These are phyloP conservation scores for Mystacornis crossleyi DNA, from an alignment of 2,113 vertebrate species.

Conservation along the genomic window DNA sequence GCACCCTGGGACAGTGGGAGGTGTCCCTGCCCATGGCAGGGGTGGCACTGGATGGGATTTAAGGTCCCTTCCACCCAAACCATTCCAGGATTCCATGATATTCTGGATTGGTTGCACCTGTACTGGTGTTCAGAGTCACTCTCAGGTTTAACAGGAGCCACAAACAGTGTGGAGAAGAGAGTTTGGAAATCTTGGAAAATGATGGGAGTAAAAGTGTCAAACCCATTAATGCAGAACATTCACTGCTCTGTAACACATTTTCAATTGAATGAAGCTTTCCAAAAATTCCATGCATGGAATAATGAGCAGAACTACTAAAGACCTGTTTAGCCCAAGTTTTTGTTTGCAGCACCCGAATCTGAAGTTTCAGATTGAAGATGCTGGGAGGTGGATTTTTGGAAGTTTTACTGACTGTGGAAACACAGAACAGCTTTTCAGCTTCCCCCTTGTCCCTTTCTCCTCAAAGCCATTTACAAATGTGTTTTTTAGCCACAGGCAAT, in stretches of 20 bases:
- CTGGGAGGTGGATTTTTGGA: not conserved
- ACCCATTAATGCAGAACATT: fast-evolving
- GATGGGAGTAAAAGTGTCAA: not conserved
- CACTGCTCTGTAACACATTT: not conserved
- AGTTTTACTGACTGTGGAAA: not conserved
- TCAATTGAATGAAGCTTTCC: not conserved
- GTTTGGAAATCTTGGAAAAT: not conserved
- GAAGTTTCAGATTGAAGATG: not conserved
- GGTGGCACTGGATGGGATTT: not conserved
- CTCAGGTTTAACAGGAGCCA: not conserved
- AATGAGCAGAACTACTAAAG: not conserved
- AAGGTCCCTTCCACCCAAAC: not conserved
- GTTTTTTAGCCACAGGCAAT: constrained; percentile 9
- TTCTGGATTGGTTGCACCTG: not conserved
- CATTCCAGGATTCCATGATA: not conserved
- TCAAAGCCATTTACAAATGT: not conserved
- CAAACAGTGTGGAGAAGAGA: fast-evolving
- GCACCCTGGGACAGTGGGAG: not conserved
- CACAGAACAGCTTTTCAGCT: not conserved
- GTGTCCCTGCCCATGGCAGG: not conserved
- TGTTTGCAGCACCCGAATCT: not conserved
- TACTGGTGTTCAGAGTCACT: not conserved
- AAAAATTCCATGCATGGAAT: not conserved
- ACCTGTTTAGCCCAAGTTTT: not conserved
- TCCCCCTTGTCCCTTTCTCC: not conserved